Base-by-base conservation (phyloP, 2,797 vertebrate genomes). In the Eremophila alpestris region DNA sequence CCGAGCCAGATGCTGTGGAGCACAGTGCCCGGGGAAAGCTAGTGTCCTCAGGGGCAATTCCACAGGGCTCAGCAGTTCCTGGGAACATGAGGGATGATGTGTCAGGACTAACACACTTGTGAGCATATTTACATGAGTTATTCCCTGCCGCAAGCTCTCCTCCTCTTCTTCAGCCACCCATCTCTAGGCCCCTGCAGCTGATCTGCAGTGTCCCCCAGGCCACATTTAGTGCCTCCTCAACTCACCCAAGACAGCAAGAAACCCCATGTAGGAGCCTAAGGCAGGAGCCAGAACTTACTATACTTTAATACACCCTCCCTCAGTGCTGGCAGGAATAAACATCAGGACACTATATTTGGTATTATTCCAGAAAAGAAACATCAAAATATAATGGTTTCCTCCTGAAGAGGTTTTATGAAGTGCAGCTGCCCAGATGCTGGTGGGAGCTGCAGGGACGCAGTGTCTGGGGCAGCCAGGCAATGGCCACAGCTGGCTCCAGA, bases 401-500 rank as follows among this genome's bases (percentile, higher is more conserved):
- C 46, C 54, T 64, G 38, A 21, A 21, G 27, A n/a, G 20, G 32
- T 18, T 60, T 26, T 9, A 52, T 2, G 0, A 2, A 30, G 17
- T n/a, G 16, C 60, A 63, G 40, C 24, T 48, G 29, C 32, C 59
- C 52, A 20, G 45, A 43, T 0, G 2, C 8, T 14, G 15, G 34
- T 0, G 2, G 20, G 11, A 19, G 36, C 34, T 69, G 67, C 36
- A 51, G 8, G 29, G 41, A 1, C 1, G 15, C 10, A 69, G 34
- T 2, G 4, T 16, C 34, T 0, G 0, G 23, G 19, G 17, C 27
- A 63, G 58, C 49, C 8, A 13, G 2, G 1, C 9, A 4, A 4
- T 41, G 40, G 46, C 29, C 43, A 41, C 21, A 8, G 52, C 27
- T 1, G 0, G 27, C 8, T 41, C 52, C 83, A 75, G 59, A 32